Conservation (phyloP, 2,888 invertebrate genomes). For the Steromphala cineraria region DNA sequence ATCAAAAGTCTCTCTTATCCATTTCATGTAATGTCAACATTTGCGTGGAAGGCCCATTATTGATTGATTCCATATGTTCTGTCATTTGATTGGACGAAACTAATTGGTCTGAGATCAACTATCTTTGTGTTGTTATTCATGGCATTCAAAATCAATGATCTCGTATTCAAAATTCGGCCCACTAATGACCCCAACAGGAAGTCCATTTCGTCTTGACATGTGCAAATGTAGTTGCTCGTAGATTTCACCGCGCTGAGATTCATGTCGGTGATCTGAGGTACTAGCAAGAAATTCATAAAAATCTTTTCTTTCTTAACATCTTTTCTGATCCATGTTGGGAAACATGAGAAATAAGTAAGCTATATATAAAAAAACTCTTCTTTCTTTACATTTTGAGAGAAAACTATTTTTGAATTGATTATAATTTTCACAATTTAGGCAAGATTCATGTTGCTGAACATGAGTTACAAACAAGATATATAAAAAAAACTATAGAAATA, state of each 20-base stretch:
- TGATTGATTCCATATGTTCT: slow-evolving; percentile 19
- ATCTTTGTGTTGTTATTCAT: background rate
- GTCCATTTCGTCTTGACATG: slow-evolving; percentile 7
- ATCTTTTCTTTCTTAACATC: too few species aligned
- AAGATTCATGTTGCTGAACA: too few species aligned
- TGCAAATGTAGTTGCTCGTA: background rate
- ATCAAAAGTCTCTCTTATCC: background rate
- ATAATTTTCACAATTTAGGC: too few species aligned
- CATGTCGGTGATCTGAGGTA: too few species aligned
- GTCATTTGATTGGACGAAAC: slow-evolving; percentile 21
- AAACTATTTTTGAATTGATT: too few species aligned
- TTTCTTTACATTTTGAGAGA: too few species aligned
- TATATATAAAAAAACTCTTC: too few species aligned
- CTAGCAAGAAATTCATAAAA: too few species aligned
- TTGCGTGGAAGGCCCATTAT: background rate
- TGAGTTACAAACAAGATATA: too few species aligned
- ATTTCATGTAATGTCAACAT: slow-evolving; percentile 17
- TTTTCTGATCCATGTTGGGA: too few species aligned
- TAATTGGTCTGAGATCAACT: slow-evolving; percentile 21
- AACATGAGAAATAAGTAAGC: too few species aligned
- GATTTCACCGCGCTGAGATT: background rate
- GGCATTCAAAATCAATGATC: slow-evolving; percentile 11
- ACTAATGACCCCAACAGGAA: slow-evolving; percentile 9
- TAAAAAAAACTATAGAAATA: too few species aligned
- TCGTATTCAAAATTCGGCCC: slow-evolving; percentile 1